Evolutionary conservation across 1,140 invertebrate species (phyloP).

Genomic region (Psilanteris sp.): DNA sequence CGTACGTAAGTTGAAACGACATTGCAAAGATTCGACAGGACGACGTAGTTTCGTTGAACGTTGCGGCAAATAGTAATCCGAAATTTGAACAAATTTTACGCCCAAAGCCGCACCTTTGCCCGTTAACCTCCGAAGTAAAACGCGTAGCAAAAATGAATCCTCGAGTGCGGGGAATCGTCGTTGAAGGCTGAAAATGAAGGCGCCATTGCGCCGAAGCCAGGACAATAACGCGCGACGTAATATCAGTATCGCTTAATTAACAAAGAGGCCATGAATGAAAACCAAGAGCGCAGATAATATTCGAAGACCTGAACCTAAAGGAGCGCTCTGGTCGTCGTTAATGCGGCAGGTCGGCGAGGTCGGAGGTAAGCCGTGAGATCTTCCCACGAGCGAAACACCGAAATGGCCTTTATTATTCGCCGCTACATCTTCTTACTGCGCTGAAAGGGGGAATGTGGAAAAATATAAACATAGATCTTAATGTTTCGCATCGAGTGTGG

Average conservation of each 20-base stretch:
- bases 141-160: conserved; percentile 36
- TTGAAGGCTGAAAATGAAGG: conserved; percentile 41
- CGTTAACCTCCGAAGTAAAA: conserved; percentile 31
- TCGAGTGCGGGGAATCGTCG: conserved; percentile 28
- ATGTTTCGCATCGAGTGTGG: conserved; percentile 52
- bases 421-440: conserved; percentile 57
- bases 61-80: too few species aligned
- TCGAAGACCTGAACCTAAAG: conserved; percentile 61
- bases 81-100: too few species aligned
- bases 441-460: conserved; percentile 53
- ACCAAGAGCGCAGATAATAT: conserved; percentile 64
- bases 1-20: too few species aligned
- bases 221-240: conserved; percentile 8
- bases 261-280: conserved; percentile 65
- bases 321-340: conserved; percentile 65
- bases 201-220: conserved; percentile 1
- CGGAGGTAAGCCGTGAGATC: conserved; percentile 75
- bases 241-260: conserved; percentile 70
- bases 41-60: too few species aligned
- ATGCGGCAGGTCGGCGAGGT: conserved; percentile 70
- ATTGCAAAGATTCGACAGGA: too few species aligned
- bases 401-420: conserved; percentile 68
- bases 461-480: conserved; percentile 63
- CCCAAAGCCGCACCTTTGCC: conserved; percentile 32
- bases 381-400: conserved; percentile 71